Conservation (phyloP, 2,888 invertebrate genomes). For the Labia minor region DNA sequence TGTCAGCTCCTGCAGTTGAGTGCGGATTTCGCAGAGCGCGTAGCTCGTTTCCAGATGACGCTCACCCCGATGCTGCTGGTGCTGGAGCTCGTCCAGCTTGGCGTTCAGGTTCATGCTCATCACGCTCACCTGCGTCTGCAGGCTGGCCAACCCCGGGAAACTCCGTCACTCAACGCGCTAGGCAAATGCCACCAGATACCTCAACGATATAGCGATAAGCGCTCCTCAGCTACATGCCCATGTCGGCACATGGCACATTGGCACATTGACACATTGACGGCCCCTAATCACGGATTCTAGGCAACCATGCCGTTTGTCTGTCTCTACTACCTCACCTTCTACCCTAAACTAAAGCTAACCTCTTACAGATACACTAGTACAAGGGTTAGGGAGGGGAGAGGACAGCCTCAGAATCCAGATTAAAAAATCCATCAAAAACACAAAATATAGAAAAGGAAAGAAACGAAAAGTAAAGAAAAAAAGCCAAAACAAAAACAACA, state of each 20-base stretch:
- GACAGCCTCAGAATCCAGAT: background rate
- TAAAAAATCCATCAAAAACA: no score
- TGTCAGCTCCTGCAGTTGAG: conserved; percentile 84
- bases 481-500: no score
- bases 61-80: conserved; percentile 50
- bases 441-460: no score
- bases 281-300: background rate
- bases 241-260: background rate
- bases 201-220: conserved; percentile 2
- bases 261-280: background rate
- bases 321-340: no score
- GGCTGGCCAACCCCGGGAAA: conserved; percentile 45
- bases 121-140: conserved; percentile 95
- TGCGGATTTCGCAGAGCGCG: conserved; percentile 85
- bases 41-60: conserved; percentile 87
- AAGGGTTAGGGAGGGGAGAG: background rate
- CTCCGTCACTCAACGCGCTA: conserved; percentile 5
- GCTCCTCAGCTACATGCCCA: background rate
- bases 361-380: no score
- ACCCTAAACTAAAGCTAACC: no score
- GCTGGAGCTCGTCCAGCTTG: conserved; percentile 86
- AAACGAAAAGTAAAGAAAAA: no score
- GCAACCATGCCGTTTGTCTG: background rate
- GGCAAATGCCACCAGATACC: conserved; percentile 4
- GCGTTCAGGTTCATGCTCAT: conserved; percentile 94